Evolutionary conservation across 1,140 invertebrate genomes (phyloP).

Genomic region (Conopomorpha cramerella): DNA sequence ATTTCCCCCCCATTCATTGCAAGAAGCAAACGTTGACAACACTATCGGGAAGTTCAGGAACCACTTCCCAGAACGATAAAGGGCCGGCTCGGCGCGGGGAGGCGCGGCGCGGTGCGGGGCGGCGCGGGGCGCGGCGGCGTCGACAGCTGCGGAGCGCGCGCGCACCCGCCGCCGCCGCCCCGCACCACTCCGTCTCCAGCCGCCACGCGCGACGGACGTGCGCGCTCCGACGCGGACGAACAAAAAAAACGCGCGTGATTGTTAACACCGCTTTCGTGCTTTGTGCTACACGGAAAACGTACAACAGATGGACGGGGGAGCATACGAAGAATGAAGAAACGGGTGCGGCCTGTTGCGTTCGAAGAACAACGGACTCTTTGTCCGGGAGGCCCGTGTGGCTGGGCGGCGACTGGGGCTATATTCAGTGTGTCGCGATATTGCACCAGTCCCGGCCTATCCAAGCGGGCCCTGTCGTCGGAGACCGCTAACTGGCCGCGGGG

Average conservation of each 20-base stretch:
- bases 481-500: conserved; percentile 33
- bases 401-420: conserved; percentile 52
- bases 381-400: conserved; percentile 44
- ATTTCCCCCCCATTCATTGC: conserved; percentile 4
- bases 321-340: too few relatives aligned
- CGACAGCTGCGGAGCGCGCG: conserved; percentile 15
- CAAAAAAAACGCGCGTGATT: conserved; percentile 14
- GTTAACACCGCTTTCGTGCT: too few relatives aligned
- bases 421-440: conserved; percentile 51
- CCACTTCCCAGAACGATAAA: conserved; percentile 58
- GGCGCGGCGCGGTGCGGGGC: conserved; percentile 6
- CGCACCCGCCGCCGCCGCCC: conserved; percentile 1
- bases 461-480: conserved; percentile 47
- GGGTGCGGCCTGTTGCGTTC: too few relatives aligned
- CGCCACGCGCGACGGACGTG: conserved; percentile 14
- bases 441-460: conserved; percentile 59
- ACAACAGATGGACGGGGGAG: conserved; percentile 8
- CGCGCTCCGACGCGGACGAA: conserved; percentile 11
- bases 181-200: conserved; percentile 26
- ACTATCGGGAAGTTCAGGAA: conserved; percentile 53
- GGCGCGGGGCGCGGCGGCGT: conserved; percentile 11
- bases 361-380: conserved; percentile 31
- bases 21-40: conserved; percentile 19
- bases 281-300: conserved; percentile 7
- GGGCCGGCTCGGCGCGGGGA: conserved; percentile 24